These are phyloP conservation scores for Sarcophaga caerulescens DNA, from an alignment of 2,888 invertebrate genomes.

Conservation along the genomic window DNA sequence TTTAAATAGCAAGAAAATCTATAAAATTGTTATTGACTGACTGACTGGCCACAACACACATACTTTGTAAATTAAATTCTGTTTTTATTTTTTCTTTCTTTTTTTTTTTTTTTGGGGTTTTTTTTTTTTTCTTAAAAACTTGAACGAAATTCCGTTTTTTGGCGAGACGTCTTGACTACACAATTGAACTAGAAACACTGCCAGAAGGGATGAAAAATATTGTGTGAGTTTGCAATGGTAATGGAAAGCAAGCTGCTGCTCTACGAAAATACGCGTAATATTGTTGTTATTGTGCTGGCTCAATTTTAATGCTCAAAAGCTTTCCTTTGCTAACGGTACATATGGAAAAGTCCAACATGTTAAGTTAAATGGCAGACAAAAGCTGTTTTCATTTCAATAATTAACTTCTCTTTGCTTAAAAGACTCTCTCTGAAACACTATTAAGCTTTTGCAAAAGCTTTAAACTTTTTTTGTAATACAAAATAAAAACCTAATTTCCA, in stretches of 20 bases:
- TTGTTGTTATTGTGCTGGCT: background rate
- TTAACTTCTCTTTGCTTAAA: too few relatives aligned
- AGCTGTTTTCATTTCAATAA: background rate
- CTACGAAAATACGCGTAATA: conserved; percentile 32
- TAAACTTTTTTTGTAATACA: too few relatives aligned
- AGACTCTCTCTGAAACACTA: background rate
- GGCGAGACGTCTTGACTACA: conserved; percentile 76
- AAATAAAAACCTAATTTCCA: too few relatives aligned
- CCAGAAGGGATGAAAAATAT: conserved; percentile 72
- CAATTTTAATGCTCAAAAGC: conserved; percentile 36
- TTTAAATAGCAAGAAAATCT: background rate
- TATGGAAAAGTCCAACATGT: conserved; percentile 43
- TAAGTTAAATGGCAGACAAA: background rate
- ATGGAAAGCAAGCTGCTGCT: conserved; percentile 53
- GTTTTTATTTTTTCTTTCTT: background rate
- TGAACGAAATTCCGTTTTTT: conserved; percentile 66
- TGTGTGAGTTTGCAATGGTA: conserved; percentile 65
- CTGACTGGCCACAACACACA: conserved; percentile 41
- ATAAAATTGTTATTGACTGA: conserved; percentile 10
- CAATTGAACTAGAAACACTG: conserved; percentile 79
- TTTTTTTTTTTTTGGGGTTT: too few relatives aligned
- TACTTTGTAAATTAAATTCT: background rate
- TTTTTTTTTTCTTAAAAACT: background rate
- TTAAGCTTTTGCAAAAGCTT: background rate
- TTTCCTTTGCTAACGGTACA: conserved; percentile 5